Conservation (phyloP, 2,888 invertebrate genomes). For the Craniophora ligustri region DNA sequence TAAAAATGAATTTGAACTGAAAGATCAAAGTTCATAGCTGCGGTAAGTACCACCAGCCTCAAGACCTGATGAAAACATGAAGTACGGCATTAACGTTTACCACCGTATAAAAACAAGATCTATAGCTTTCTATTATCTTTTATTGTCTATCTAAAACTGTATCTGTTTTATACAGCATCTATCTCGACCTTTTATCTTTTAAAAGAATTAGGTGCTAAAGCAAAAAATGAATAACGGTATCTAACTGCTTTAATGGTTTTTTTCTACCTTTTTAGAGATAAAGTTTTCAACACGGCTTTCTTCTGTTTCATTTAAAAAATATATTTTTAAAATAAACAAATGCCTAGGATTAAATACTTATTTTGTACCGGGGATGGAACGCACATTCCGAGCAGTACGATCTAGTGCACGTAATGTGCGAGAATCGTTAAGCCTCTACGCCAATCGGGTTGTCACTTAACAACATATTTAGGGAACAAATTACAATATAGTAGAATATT, state of each 20-base stretch:
- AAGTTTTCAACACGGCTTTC: too few relatives aligned
- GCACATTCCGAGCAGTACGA: too few relatives aligned
- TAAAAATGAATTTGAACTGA: neutral
- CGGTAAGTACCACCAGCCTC: neutral
- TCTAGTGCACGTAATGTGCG: too few relatives aligned
- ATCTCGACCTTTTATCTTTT: constrained; percentile 41
- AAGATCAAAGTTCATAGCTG: neutral
- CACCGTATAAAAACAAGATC: constrained; percentile 45
- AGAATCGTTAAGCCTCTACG: too few relatives aligned
- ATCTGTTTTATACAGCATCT: constrained; percentile 48
- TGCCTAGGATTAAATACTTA: too few relatives aligned
- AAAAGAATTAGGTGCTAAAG: constrained; percentile 31
- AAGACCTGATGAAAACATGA: constrained; percentile 36
- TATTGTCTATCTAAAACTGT: constrained; percentile 42
- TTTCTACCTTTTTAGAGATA: constrained; percentile 14
- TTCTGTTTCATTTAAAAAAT: too few relatives aligned
- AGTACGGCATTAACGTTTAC: constrained; percentile 40
- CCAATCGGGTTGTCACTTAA: too few relatives aligned
- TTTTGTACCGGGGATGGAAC: too few relatives aligned
- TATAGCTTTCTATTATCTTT: constrained; percentile 45
- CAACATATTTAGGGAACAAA: too few relatives aligned
- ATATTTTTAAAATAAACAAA: too few relatives aligned
- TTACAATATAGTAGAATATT: too few relatives aligned
- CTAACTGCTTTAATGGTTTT: constrained; percentile 20
- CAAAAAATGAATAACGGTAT: constrained; percentile 13